Evolutionary conservation across 30 jellyfish, hydroid and myxozoan genomes (phyloP).

Genomic region (Cassiopea andromeda): DNA sequence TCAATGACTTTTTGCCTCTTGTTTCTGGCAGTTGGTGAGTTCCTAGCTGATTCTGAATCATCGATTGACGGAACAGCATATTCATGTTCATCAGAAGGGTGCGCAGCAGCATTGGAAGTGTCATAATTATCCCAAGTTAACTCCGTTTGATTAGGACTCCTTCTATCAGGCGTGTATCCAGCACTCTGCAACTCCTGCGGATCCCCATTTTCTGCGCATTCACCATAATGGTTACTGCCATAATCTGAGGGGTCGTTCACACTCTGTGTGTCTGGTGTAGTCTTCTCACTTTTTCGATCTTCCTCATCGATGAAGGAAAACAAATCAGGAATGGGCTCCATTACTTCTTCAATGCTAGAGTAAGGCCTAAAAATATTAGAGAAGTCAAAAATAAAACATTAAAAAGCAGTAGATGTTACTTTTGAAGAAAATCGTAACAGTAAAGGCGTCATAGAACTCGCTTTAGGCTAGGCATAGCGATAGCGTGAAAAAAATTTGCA

Average conservation of each 20-base stretch:
- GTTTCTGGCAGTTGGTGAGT: neutral
- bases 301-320: conserved; percentile 60
- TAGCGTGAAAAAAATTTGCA: too few relatives aligned
- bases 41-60: neutral
- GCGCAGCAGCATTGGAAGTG: conserved; percentile 54
- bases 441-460: too few relatives aligned
- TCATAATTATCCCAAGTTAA: conserved; percentile 62
- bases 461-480: too few relatives aligned
- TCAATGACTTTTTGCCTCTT: neutral
- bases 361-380: conserved; percentile 33
- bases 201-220: neutral
- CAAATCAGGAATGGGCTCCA: conserved; percentile 35
- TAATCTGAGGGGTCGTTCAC: conserved; percentile 11
- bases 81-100: conserved; percentile 15
- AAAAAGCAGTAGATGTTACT: too few relatives aligned
- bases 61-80: conserved; percentile 34
- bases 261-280: conserved; percentile 15
- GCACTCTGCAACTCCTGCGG: neutral
- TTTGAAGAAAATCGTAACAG: too few relatives aligned
- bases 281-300: conserved; percentile 1
- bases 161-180: neutral
- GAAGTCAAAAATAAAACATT: too few relatives aligned
- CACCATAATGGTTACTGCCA: neutral
- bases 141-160: conserved; percentile 8
- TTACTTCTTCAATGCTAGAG: conserved; percentile 45